Percentiles rank a stretch among this genome's conserved stretches.
Conservation (phyloP, 2,797 vertebrate species). For the Onychomys arenicola region DNA sequence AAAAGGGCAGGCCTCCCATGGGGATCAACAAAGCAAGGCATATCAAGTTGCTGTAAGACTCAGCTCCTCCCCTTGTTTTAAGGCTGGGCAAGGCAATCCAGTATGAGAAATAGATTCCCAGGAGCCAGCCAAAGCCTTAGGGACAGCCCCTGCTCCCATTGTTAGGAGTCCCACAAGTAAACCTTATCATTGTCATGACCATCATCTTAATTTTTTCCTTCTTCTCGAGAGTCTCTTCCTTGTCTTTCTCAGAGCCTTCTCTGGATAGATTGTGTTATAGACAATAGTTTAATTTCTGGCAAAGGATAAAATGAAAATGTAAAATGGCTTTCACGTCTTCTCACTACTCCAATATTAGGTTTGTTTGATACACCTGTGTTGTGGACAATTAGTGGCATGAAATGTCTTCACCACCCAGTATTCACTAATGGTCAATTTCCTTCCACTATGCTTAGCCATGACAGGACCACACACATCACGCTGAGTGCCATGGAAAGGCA, state of each 20-base stretch:
- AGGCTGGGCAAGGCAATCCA: background rate
- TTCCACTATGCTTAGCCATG: slow-evolving; percentile 36
- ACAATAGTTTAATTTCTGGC: slow-evolving; percentile 8
- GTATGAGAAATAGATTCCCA: background rate
- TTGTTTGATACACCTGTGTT: background rate
- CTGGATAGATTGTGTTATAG: slow-evolving; percentile 2
- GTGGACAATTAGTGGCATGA: background rate
- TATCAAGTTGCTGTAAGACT: background rate
- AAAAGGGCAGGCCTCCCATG: background rate
- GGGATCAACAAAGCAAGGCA: background rate
- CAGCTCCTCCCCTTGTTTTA: background rate
- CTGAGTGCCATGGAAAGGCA: slow-evolving; percentile 42
- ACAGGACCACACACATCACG: slow-evolving; percentile 55
- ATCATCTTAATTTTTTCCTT: background rate
- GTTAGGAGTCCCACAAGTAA: background rate
- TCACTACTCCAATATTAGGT: background rate
- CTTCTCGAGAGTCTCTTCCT: background rate
- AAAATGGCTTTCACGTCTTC: background rate
- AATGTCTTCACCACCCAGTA: background rate
- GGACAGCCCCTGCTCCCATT: background rate
- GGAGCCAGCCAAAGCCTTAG: background rate
- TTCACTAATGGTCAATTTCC: slow-evolving; percentile 28
- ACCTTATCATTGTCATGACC: background rate
- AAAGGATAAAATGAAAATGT: slow-evolving; percentile 20
- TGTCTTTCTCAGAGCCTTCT: background rate